Base-by-base conservation (phyloP, 1,140 invertebrate species). In the Psilanteris sp. region DNA sequence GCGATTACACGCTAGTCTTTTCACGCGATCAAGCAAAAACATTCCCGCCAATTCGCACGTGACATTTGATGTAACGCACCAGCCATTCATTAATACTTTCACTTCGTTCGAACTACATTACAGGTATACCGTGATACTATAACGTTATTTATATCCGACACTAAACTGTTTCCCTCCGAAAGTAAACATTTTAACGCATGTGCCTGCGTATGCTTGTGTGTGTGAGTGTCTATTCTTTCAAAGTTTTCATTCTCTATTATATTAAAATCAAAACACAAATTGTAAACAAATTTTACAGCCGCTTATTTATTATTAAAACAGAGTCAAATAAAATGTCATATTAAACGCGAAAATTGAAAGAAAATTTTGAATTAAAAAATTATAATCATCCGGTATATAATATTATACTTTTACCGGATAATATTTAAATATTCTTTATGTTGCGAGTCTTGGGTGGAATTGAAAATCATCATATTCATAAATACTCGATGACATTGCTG, bases 41-140 rank as follows among this genome's bases (percentile, higher is more conserved):
- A 52, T 36, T 52, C 11, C 44, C 54, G 36, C 44, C 41, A 64
- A 64, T 64, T 64, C 57, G 32, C 59, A 57, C 50, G 59, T 64
- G 68, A 72, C 68, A 72, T 72, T 72, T 72, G 68, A 64, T 64
- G 57, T 41, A 57, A 43, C 57, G 36, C 29, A 62, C 41, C 24
- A 62, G 36, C 68, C 59, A 72, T 72, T 72, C 68, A 72, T 72
- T 72, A 72, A 48, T 55, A 57, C 68, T 72, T 72, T 72, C 57
- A 64, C 68, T 72, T 24, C 8, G 43, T 13, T 11, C 15, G 20
- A 43, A 29, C 34, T 57, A 48, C 26, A 27, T 32, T 16, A 46
- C n/a, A n/a, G n/a, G n/a, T 48, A 22, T 24, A 50, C 31, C 27
- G 32, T 26, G 29, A 11, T 66, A 37, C 36, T 32, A 15, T 20